Evolutionary conservation across 2,113 vertebrate genomes (phyloP).

Genomic region (Cyanistes caeruleus): DNA sequence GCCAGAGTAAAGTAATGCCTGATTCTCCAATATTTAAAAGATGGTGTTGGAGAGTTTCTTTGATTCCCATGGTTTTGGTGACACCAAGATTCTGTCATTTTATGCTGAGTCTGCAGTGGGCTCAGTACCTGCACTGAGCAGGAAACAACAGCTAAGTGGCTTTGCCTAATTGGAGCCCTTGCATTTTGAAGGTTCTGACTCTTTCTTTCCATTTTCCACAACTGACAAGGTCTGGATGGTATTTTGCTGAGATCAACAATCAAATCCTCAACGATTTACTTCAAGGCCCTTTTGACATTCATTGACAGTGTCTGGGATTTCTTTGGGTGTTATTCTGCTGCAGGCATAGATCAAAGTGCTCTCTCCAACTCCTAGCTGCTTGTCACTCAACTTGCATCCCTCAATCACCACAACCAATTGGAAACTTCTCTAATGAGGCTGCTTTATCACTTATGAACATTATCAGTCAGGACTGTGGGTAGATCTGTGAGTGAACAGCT

Average conservation of each 20-base stretch:
- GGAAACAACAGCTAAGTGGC: background rate
- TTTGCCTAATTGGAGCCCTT: background rate
- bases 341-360: background rate
- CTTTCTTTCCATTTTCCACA: background rate
- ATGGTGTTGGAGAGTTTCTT: background rate
- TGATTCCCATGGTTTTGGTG: background rate
- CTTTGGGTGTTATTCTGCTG: background rate
- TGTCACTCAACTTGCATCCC: background rate
- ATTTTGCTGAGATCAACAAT: background rate
- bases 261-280: background rate
- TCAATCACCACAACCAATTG: background rate
- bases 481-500: background rate
- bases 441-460: background rate
- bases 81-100: background rate
- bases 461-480: background rate
- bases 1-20: background rate
- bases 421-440: background rate
- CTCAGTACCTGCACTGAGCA: background rate
- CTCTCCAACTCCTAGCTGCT: background rate
- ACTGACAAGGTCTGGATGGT: background rate
- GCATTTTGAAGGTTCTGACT: background rate
- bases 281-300: background rate
- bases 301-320: background rate
- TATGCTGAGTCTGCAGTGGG: rapidly evolving
- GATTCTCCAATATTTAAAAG: background rate